Evolutionary conservation across 2,113 vertebrate species (phyloP).

Genomic region (Octodon degus): DNA sequence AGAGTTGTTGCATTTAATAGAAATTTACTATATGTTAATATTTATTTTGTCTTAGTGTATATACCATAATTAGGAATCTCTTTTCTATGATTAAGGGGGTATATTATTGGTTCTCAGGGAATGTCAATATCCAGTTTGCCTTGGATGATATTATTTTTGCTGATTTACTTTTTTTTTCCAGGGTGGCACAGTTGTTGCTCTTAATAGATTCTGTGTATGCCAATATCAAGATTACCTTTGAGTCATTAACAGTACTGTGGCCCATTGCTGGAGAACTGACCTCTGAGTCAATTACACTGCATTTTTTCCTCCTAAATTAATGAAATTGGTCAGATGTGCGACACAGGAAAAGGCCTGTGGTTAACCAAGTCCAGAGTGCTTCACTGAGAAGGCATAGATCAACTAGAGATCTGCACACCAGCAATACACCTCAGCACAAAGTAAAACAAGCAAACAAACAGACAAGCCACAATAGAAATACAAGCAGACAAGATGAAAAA

Average conservation of each 20-base stretch:
- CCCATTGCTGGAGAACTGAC: not conserved
- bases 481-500: not conserved
- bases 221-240: not conserved
- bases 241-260: not conserved
- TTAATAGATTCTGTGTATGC: not conserved
- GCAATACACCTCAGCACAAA: not conserved
- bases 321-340: not conserved
- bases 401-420: not conserved
- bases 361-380: not conserved
- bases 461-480: not conserved
- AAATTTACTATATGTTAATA: not conserved
- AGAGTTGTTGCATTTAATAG: not conserved
- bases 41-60: not conserved
- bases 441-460: not conserved
- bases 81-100: not conserved
- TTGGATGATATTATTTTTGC: not conserved
- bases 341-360: not conserved
- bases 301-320: not conserved
- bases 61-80: not conserved
- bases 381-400: not conserved
- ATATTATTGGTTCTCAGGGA: not conserved
- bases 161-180: not conserved
- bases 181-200: not conserved
- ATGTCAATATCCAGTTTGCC: not conserved
- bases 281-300: not conserved